These are phyloP conservation scores for Meleagris gallopavo DNA, from an alignment of 2,113 vertebrate species.

Conservation along the genomic window DNA sequence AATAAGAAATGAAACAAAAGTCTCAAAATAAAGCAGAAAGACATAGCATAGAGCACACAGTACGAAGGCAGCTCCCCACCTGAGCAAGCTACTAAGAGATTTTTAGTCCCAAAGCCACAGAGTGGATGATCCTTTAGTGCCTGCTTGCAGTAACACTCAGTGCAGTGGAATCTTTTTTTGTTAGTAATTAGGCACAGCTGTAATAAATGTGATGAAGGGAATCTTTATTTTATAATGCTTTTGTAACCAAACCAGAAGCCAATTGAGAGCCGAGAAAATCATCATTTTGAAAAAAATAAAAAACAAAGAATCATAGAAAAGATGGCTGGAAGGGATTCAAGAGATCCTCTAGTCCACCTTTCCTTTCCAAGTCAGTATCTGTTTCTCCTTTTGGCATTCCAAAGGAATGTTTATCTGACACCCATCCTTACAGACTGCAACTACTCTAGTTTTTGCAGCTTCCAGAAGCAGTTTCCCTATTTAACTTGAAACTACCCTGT, in stretches of 20 bases:
- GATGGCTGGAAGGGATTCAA: not conserved
- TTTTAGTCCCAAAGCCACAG: not conserved
- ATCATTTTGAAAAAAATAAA: not conserved
- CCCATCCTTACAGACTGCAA: not conserved
- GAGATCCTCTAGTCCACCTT: not conserved
- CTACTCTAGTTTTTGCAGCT: conserved; percentile 1
- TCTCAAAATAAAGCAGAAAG: not conserved
- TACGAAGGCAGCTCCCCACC: not conserved
- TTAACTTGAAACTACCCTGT: not conserved
- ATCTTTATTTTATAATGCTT: not conserved
- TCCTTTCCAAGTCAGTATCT: not conserved
- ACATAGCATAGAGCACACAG: fast-evolving
- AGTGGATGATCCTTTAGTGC: not conserved
- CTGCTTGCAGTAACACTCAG: not conserved
- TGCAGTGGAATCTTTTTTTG: not conserved
- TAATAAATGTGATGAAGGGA: not conserved
- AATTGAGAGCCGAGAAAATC: not conserved
- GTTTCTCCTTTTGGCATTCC: not conserved
- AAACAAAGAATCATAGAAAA: not conserved
- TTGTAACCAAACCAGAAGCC: not conserved
- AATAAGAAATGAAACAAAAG: not conserved
- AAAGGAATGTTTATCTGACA: not conserved
- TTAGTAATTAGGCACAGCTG: not conserved
- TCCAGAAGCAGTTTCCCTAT: not conserved
- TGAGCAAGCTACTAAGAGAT: not conserved